Conservation (phyloP, 2,113 vertebrate species). For the Australoheros scitulus region DNA sequence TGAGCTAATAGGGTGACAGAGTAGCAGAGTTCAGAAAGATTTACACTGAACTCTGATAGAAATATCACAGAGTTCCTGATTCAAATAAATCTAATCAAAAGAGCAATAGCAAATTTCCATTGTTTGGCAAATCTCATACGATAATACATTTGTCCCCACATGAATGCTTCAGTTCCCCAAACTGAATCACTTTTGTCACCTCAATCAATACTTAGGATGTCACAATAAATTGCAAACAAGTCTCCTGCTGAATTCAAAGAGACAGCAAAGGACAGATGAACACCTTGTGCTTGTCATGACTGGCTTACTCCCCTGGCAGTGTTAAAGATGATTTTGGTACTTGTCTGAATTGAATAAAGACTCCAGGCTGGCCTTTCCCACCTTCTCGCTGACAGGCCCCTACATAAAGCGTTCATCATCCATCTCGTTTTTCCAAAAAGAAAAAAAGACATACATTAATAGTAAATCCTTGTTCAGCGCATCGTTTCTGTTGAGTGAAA, state of each 20-base stretch:
- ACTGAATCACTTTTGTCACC: background rate
- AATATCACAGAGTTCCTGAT: slow-evolving; percentile 8
- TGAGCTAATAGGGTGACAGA: background rate
- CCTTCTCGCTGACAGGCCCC: background rate
- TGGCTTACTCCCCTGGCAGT: background rate
- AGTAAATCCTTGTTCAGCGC: slow-evolving; percentile 58
- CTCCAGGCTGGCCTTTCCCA: background rate
- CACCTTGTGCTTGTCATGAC: background rate
- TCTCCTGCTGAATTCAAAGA: slow-evolving; percentile 13
- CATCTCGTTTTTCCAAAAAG: slow-evolving; percentile 42
- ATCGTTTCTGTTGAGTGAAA: slow-evolving; percentile 59
- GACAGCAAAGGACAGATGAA: slow-evolving; percentile 12
- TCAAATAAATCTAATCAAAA: slow-evolving; percentile 36
- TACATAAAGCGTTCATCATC: slow-evolving; percentile 51
- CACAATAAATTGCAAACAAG: slow-evolving; percentile 38
- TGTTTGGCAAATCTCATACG: slow-evolving; percentile 18
- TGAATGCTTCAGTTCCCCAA: slow-evolving; percentile 4
- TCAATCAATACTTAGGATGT: slow-evolving; percentile 28
- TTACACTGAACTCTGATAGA: slow-evolving; percentile 5
- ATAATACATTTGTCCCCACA: too few species aligned
- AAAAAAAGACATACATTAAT: slow-evolving; percentile 66
- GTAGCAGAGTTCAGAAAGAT: slow-evolving; percentile 43
- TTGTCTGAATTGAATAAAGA: slow-evolving; percentile 30
- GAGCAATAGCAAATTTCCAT: slow-evolving; percentile 11
- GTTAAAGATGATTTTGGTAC: slow-evolving; percentile 9